Evolutionary conservation across 2,888 invertebrate genomes (phyloP).

Genomic region (Pristionchus exspectatus): DNA sequence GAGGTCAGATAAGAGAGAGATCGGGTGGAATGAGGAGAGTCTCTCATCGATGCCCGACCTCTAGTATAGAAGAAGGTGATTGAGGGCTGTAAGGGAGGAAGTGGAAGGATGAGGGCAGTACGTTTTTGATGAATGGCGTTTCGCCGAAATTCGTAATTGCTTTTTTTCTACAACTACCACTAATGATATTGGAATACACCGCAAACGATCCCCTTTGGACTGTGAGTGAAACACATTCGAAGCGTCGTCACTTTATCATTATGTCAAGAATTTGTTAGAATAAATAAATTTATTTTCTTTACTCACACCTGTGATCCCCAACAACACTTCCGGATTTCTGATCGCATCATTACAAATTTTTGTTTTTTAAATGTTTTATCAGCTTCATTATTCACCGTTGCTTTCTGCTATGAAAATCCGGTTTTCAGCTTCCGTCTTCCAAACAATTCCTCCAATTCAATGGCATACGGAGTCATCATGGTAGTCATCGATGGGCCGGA

Average conservation of each 20-base stretch:
- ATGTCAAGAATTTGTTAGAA: too few species aligned
- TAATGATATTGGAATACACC: too few species aligned
- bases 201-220: too few species aligned
- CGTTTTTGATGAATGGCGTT: neutral
- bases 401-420: neutral
- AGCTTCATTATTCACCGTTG: neutral
- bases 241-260: too few species aligned
- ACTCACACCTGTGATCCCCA: too few species aligned
- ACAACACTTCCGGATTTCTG: too few species aligned
- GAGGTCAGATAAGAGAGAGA: neutral
- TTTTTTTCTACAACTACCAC: too few species aligned
- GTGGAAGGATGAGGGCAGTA: neutral
- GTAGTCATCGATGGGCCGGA: neutral
- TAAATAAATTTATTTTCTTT: too few species aligned
- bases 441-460: slow-evolving; percentile 19
- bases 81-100: neutral
- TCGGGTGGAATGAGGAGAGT: neutral
- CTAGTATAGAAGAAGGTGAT: neutral
- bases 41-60: neutral
- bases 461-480: neutral
- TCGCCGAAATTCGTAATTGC: too few species aligned
- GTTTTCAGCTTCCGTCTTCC: neutral
- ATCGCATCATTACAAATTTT: too few species aligned
- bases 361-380: too few species aligned
- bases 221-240: too few species aligned